Base-by-base conservation (phyloP, 2,113 vertebrate genomes). In the Henicopernis longicauda region DNA sequence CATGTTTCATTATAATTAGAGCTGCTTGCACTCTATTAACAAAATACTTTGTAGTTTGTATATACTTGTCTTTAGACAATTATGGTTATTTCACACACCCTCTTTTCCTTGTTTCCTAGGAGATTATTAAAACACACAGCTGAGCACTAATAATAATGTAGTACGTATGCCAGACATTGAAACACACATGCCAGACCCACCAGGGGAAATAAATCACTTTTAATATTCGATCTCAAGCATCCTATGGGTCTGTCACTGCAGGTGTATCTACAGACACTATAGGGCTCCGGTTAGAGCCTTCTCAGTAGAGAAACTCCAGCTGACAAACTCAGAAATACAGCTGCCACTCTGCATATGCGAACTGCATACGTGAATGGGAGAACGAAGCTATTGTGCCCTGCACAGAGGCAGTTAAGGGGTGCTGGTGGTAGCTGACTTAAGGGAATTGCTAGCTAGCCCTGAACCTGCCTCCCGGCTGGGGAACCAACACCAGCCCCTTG, bases 51-150 rank as follows among this genome's bases (percentile, higher is more conserved):
- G 38, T 7, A 78, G 85, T 90, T 88, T 95, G 44, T 83, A 79
- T 12, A 5, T 72, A 78, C 59, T 96, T 92, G 55, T 72, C 55
- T 91, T 96, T 58, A 88, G 93, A 89, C 40, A 69, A 50, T 84
- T 71, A 89, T 15, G 57, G 15, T 73, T 95, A 71, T 95, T 94
- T 85, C 58, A 55, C 20, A 55, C 3, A 3, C 2, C 1, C 5
- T 32, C 31, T 85, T 91, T 83, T 70, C 57, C 21, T 86, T 42
- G 76, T 96, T 97, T 97, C 80, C 85, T 93, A 93, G 93, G 97
- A 96, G 95, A 97, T 97, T 98, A 98, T 97, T 97, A 96, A 98
- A 97, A 88, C 87, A 86, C 88, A 94, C 76, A 90, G 73, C 40
- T 95, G 95, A 76, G 84, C 81, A 86, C 79, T 92, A 96, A 86